Conservation (phyloP, 1,140 invertebrate genomes). For the Lanistes nyassanus region DNA sequence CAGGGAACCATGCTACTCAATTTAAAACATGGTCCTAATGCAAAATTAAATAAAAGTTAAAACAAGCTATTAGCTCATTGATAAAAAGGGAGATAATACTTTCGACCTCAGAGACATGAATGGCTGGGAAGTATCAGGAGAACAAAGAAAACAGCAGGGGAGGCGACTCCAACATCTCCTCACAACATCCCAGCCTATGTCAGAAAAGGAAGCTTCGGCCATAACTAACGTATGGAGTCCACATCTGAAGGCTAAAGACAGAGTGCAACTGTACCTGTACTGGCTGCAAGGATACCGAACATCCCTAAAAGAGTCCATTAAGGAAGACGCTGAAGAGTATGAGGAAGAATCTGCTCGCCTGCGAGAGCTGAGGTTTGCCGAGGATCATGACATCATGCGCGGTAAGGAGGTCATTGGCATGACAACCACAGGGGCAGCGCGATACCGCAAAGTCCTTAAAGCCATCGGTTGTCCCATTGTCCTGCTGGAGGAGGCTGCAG, state of each 20-base stretch:
- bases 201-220: constrained; percentile 14
- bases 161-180: constrained; percentile 24
- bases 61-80: too few species aligned
- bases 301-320: constrained; percentile 4
- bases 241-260: constrained; percentile 31
- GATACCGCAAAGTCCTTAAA: constrained; percentile 35
- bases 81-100: too few species aligned
- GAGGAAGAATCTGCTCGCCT: background rate
- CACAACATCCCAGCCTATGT: constrained; percentile 29
- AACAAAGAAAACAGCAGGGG: background rate
- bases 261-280: constrained; percentile 61
- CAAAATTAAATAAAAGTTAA: too few species aligned
- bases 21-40: too few species aligned
- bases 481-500: constrained; percentile 61
- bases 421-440: constrained; percentile 59
- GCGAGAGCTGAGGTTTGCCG: constrained; percentile 39
- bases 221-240: constrained; percentile 29
- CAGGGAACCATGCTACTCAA: too few species aligned
- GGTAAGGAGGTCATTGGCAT: constrained; percentile 42
- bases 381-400: constrained; percentile 30
- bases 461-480: constrained; percentile 44
- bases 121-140: background rate
- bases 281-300: constrained; percentile 53
- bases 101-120: too few species aligned
- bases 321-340: constrained; percentile 8